Evolutionary conservation across 1,140 invertebrate species (phyloP).

Genomic region (Oedothorax gibbosus): DNA sequence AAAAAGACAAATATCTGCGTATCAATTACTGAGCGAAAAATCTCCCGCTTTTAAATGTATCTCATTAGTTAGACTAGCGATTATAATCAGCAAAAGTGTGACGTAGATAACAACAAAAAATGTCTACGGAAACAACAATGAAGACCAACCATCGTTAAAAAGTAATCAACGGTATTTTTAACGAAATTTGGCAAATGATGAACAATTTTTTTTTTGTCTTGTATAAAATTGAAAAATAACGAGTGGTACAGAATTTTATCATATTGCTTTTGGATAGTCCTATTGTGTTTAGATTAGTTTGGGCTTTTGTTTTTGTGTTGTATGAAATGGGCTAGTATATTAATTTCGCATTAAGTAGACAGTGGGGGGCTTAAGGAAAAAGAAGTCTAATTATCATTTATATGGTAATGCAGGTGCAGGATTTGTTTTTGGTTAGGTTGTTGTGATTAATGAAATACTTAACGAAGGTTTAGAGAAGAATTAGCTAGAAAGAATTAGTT

Average conservation of each 20-base stretch:
- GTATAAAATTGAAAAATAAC: too few species aligned
- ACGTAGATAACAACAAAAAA: neutral
- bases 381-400: neutral
- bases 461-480: neutral
- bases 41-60: neutral
- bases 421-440: neutral
- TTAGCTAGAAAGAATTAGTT: neutral
- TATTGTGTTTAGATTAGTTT: too few species aligned
- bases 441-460: neutral
- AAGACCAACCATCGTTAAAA: slow-evolving; percentile 37
- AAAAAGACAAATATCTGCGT: too few species aligned
- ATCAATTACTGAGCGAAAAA: neutral
- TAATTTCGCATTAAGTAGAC: slow-evolving; percentile 40
- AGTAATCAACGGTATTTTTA: slow-evolving; percentile 31
- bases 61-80: slow-evolving; percentile 46
- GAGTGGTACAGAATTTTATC: too few species aligned
- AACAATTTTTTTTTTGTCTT: too few species aligned
- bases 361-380: neutral
- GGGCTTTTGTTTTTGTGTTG: neutral
- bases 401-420: neutral
- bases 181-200: too few species aligned
- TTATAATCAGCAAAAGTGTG: slow-evolving; percentile 41
- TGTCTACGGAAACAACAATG: neutral
- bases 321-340: slow-evolving; percentile 27
- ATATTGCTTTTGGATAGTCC: too few species aligned